Evolutionary conservation across 2,888 invertebrate genomes (phyloP).

Genomic region (Cosmopolites sordidus): DNA sequence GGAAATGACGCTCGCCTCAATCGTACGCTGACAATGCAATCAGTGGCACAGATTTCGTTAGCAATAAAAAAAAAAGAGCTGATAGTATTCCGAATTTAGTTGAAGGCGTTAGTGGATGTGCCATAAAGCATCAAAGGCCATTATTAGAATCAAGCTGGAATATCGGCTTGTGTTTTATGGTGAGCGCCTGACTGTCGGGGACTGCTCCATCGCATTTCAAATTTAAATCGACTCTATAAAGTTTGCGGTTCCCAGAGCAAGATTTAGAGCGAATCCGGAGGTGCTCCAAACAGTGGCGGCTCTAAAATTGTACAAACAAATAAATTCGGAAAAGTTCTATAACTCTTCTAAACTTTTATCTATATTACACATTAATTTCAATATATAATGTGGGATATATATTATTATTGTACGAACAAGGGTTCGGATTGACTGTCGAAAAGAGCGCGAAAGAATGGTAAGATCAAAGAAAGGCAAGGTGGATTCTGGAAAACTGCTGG

Average conservation of each 20-base stretch:
- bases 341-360: no score
- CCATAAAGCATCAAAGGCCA: slow-evolving; percentile 21
- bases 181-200: slow-evolving; percentile 24
- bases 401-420: no score
- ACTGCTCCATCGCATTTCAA: slow-evolving; percentile 36
- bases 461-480: no score
- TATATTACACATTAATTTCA: no score
- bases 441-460: no score
- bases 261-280: slow-evolving; percentile 25
- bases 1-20: slow-evolving; percentile 8
- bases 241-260: slow-evolving; percentile 32
- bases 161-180: slow-evolving; percentile 31
- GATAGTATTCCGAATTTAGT: slow-evolving; percentile 18
- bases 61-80: slow-evolving; percentile 13
- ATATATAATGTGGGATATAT: no score
- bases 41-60: slow-evolving; percentile 11
- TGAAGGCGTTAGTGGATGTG: slow-evolving; percentile 9
- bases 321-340: no score
- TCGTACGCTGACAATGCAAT: slow-evolving; percentile 16
- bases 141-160: slow-evolving; percentile 29
- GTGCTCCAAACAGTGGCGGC: slow-evolving; percentile 6
- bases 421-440: no score
- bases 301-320: no score
- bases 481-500: no score
- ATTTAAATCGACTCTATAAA: slow-evolving; percentile 42